phyloP scores from a whole-genome alignment of 2,888 invertebrate species.

The Amiota minor region DNA sequence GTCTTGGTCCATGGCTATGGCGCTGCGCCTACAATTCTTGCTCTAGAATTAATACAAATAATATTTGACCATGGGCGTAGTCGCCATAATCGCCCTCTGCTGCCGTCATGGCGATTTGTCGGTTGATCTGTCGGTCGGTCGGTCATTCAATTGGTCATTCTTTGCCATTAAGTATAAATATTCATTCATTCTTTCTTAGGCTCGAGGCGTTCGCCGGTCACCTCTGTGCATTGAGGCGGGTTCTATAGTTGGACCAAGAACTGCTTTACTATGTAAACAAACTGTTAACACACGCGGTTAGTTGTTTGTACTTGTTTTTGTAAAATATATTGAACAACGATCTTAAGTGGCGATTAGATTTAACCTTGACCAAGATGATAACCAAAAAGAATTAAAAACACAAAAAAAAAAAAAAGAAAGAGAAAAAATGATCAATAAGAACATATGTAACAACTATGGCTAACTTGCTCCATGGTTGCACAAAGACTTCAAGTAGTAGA shows the following conservation, averaged over 20 bases:
- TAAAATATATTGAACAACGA: constrained; percentile 50
- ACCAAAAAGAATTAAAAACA: constrained; percentile 37
- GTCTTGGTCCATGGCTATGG: no score
- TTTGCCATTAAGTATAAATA: no score
- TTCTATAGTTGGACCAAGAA: constrained; percentile 45
- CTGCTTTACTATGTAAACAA: constrained; percentile 60
- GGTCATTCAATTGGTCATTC: no score
- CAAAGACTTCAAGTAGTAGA: no score
- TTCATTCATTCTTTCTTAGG: no score
- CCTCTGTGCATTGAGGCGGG: not conserved
- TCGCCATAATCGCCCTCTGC: no score
- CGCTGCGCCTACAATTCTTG: constrained; percentile 17
- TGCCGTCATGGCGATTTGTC: no score
- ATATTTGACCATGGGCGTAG: constrained; percentile 8
- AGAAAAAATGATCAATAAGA: not conserved
- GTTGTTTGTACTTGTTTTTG: not conserved
- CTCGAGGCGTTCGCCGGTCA: not conserved
- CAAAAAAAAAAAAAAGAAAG: not conserved
- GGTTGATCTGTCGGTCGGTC: no score
- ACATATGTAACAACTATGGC: not conserved
- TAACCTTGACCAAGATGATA: constrained; percentile 71
- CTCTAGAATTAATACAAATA: not conserved
- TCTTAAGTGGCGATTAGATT: constrained; percentile 63
- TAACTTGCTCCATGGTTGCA: not conserved
- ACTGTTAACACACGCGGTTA: constrained; percentile 56